Evolutionary conservation across 1,140 invertebrate species (phyloP), one percentile per base, ranked within the genome.

Genomic region (Drosophila micromelanica): DNA sequence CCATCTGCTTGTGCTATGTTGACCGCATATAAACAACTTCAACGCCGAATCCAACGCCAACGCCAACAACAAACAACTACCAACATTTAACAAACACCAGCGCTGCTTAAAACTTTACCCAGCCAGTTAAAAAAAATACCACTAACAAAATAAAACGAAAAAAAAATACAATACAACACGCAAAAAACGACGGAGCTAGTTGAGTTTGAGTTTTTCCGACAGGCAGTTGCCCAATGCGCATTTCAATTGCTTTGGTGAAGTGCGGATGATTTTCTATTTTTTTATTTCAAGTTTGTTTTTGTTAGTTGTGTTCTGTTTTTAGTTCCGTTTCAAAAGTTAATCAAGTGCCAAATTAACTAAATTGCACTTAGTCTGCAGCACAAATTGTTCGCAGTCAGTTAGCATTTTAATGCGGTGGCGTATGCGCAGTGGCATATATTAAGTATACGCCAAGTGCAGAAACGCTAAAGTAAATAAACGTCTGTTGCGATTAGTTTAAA

Each of bases 311-410:
- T 15, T 38, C 48, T 46, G 13, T 40, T 65, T 56, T 45, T 30
- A 54, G 32, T 13, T 59, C 43, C 56, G 56, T 76, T 54, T 60
- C 43, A 77, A 85, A 86, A 84, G 80, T 84, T 84, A 86, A 84
- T 84, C 73, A 73, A 84, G 81, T 85, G 80, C 80, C 69, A 85
- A 84, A 86, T 84, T 86, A 80, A 84, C 80, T 80, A 80, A 84
- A 84, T 86, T 86, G 81, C 73, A 80, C 77, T 80, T 76, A 73
- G 63, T 72, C 42, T 51, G 35, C 11, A 35, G 15, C 46, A 42
- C 54, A 84, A 79, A 84, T 79, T 79, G 72, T 49, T 42, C n/a
- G 67, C 57, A 54, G 71, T 55, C 56, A 1, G 46, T 55, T 73
- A 17, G 69, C 45, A 72, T 72, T 72, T 73, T 52, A 73, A 73